Percentiles rank a stretch among this genome's conserved stretches.
Evolutionary conservation across 2,888 invertebrate genomes (phyloP).

Genomic region (Myopa testacea): DNA sequence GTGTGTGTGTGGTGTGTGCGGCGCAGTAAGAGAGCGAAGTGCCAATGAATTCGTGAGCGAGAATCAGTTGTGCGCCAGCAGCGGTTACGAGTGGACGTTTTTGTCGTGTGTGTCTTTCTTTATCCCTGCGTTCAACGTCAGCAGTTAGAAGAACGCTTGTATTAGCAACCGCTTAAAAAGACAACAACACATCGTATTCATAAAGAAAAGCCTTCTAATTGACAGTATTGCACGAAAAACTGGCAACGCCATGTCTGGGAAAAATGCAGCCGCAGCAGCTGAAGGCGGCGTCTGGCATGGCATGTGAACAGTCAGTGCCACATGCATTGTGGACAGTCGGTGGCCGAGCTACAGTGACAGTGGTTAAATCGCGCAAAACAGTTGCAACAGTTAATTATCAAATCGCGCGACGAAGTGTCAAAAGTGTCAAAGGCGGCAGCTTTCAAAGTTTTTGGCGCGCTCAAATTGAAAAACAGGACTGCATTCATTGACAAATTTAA

Average conservation of each 20-base stretch:
- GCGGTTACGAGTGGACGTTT: conserved; percentile 70
- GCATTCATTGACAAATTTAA: neutral
- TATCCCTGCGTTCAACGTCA: conserved; percentile 44
- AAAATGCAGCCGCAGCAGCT: conserved; percentile 2
- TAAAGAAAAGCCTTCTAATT: neutral
- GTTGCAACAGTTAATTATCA: neutral
- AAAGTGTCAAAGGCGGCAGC: neutral
- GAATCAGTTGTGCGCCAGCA: conserved; percentile 74
- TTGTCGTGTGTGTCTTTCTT: conserved; percentile 67
- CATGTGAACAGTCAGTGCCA: conserved; percentile 50
- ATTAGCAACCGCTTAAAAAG: neutral
- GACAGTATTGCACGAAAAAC: conserved; percentile 5
- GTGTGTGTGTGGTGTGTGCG: conserved; percentile 1
- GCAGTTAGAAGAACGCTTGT: neutral
- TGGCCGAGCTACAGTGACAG: conserved; percentile 32
- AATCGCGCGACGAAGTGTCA: neutral
- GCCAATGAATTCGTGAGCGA: conserved; percentile 29
- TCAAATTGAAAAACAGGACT: conserved; percentile 2
- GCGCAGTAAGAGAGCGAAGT: conserved; percentile 5
- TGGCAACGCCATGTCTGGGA: conserved; percentile 10
- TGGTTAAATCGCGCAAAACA: conserved; percentile 1
- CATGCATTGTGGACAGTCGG: conserved; percentile 38
- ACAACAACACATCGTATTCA: conserved; percentile 16
- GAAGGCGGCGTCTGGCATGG: conserved; percentile 47
- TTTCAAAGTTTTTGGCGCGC: conserved; percentile 22